phyloP scores from a whole-genome alignment of 2,797 vertebrate genomes.

The Arctocebus calabarensis region DNA sequence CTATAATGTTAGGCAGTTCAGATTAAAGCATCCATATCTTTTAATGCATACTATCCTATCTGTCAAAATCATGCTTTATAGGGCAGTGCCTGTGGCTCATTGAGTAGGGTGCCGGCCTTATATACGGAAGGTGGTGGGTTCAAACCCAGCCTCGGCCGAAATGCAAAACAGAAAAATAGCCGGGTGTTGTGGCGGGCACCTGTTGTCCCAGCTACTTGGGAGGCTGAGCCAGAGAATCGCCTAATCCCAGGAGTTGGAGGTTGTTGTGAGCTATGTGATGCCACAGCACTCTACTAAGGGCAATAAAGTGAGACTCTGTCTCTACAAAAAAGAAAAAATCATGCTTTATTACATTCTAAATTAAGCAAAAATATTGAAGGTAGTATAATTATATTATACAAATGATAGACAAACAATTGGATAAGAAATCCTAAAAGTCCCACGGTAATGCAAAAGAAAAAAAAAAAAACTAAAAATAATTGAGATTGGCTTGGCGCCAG shows the following conservation, averaged over 20 bases:
- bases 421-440: neutral
- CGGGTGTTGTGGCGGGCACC: no score
- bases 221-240: no score
- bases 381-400: neutral
- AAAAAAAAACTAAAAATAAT: neutral
- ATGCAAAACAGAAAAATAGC: no score
- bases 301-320: no score
- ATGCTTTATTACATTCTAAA: neutral
- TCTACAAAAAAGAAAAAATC: neutral
- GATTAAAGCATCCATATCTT: neutral
- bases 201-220: no score
- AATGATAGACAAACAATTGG: neutral
- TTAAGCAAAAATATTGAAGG: neutral
- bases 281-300: no score
- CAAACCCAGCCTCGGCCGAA: no score
- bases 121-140: no score
- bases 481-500: neutral
- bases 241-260: no score
- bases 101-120: no score
- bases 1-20: neutral
- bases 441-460: neutral
- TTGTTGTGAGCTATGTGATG: no score
- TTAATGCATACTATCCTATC: neutral
- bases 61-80: neutral
- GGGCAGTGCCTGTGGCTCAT: no score